Conservation (phyloP, 2,888 invertebrate genomes). For the Diogma glabrata region DNA sequence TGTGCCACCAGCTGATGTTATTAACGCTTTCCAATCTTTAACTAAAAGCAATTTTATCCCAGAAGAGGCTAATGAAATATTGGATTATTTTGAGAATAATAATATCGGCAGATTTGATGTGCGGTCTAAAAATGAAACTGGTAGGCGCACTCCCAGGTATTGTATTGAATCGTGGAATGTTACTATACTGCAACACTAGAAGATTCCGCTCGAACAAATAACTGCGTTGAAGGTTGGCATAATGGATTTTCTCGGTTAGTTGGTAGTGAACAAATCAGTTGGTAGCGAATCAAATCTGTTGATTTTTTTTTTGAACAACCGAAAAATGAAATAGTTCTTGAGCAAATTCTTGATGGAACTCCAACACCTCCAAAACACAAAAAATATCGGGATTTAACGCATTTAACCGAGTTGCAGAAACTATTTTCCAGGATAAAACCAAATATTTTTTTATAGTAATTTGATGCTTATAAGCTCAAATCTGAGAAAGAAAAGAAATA, state of each 20-base stretch:
- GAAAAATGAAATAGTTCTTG: not conserved
- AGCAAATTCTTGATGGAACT: not conserved
- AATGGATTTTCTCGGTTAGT: not conserved
- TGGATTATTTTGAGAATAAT: not conserved
- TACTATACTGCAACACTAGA: not conserved
- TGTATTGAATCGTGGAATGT: not conserved
- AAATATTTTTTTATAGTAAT: too few species aligned
- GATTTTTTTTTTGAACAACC: not conserved
- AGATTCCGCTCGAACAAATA: not conserved
- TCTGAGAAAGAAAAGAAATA: too few species aligned
- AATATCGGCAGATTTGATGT: not conserved
- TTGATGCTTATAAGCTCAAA: too few species aligned
- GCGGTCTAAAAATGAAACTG: not conserved
- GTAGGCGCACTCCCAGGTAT: not conserved
- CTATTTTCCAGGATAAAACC: too few species aligned
- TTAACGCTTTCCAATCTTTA: not conserved
- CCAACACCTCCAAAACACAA: not conserved
- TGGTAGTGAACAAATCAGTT: not conserved
- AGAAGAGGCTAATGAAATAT: not conserved
- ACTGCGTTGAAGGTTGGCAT: constrained; percentile 1
- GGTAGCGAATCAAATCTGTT: not conserved
- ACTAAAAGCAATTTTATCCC: too few species aligned
- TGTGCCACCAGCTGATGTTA: not conserved
- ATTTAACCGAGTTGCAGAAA: too few species aligned
- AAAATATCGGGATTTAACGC: not conserved